Base-by-base conservation (phyloP, 2,113 vertebrate species). In the Nibea coibor region DNA sequence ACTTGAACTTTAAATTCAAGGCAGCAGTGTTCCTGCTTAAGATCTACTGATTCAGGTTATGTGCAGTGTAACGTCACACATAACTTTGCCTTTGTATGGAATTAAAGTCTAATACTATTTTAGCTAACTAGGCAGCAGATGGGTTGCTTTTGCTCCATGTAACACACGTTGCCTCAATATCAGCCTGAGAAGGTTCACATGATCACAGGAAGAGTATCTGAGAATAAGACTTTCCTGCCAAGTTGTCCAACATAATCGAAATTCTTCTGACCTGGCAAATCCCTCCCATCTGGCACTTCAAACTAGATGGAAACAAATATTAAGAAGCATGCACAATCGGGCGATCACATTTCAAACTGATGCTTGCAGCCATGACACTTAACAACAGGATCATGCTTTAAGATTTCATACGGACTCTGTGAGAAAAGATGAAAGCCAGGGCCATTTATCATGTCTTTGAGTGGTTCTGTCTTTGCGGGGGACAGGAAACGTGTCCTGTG, bases 401-500 rank as follows among this genome's bases (percentile, higher is more conserved):
- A 81, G 81, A 81, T 87, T 84, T 76, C 64, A 17, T 62, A 67
- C 53, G 53, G 74, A 85, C 83, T 80, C 47, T 83, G 58, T 68
- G 72, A 73, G 83, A 68, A 81, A 83, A 73, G 62, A 83, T 70
- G 66, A 82, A 86, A 87, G 79, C 78, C 85, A 28, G 63, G 53
- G 65, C 71, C 75, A 87, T 95, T 85, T 54, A 82, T 93, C 91
- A 90, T 74, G 77, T 53, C 43, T 78, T 69, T 86, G 88, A 89
- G 87, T 83, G 87, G 77, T 66, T 90, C 86, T 85, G 84, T 93
- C 90, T 91, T 88, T 68, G 66, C 42, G 26, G 81, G 74, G 75
- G 79, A 88, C 85, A 92, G 89, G 87, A 92, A 93, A 94, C 93
- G 75, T 91, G 88, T 93, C 90, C 89, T 85, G 82, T 93, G 93